Evolutionary conservation across 1,140 invertebrate genomes (phyloP), one percentile per base, ranked within the genome.

Genomic region (Archegozetes longisetosus): DNA sequence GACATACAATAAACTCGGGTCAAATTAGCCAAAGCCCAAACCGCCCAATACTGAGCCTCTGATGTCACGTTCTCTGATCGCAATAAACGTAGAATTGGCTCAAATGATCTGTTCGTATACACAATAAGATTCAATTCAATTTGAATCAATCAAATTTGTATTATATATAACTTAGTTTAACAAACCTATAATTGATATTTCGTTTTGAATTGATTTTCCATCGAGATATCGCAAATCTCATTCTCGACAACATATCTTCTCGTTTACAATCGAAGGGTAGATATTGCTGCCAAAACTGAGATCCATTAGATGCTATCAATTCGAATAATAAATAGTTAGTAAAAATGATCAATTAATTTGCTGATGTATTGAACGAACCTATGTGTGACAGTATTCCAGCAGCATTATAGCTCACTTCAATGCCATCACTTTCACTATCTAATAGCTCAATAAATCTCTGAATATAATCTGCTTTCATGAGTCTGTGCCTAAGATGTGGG

Each of bases 361-460:
- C n/a, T n/a, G n/a, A n/a, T n/a, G n/a, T n/a, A n/a, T n/a, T n/a
- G n/a, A 40, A 20, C 13, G 26, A 51, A 59, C 58, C 86, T 73
- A 97, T 85, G 72, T 98, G 92, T 14, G 90, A 85, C 52, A 98
- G 76, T 9, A 98, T 91, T 23, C 93, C 93, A 13, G 90, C 90
- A 20, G 92, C 89, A 76, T 97, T 97, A 73, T 98, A 97, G 68
- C 88, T 90, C 52, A 93, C 88, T 80, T 98, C 93, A 64, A 97
- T 97, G 26, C 90, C 91, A 75, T 96, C 92, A 67, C 84, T 86
- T 12, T 78, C 76, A 1, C 87, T 89, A 58, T 84, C 81, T 12
- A 97, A 73, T 13, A 98, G 75, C 47, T 83, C 77, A 64, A 85
- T 83, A 64, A 97, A 96, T 3, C 93, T 85, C 12, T 77, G 72